Conservation (phyloP, 2,888 invertebrate genomes). For the Cataglyphis cursor region DNA sequence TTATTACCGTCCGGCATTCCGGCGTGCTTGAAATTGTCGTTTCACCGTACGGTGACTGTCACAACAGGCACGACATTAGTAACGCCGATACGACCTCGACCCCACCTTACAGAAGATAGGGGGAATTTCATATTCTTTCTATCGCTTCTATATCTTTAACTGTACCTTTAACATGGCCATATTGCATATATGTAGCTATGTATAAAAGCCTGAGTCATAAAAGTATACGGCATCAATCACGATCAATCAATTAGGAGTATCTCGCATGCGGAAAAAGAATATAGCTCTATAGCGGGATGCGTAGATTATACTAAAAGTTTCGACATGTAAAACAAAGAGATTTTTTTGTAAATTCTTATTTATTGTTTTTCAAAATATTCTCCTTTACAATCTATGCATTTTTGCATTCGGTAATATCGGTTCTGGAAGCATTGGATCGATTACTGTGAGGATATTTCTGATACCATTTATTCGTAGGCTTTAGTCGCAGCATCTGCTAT, state of each 20-base stretch:
- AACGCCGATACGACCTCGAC: conserved; percentile 57
- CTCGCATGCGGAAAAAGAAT: conserved; percentile 3
- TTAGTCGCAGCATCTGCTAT: no score
- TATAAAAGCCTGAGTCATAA: conserved; percentile 69
- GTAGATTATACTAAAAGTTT: no score
- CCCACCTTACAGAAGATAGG: conserved; percentile 58
- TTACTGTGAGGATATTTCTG: no score
- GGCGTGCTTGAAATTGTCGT: conserved; percentile 56
- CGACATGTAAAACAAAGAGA: no score
- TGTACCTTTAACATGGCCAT: no score
- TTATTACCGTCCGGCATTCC: conserved; percentile 64
- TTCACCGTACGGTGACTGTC: conserved; percentile 64
- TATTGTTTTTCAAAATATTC: no score
- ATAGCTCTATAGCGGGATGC: conserved; percentile 34
- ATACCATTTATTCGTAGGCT: no score
- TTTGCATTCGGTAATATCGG: no score
- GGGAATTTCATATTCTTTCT: conserved; percentile 56
- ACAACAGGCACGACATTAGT: conserved; percentile 68
- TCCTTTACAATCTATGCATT: no score
- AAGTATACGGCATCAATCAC: conserved; percentile 64
- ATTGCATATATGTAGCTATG: conserved; percentile 6
- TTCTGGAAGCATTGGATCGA: no score
- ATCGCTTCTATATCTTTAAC: background rate
- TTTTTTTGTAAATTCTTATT: no score
- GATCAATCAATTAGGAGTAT: conserved; percentile 66